Evolutionary conservation across 2,113 vertebrate genomes (phyloP), one percentile per base, ranked within the genome.

Genomic region (Tringa solitaria): DNA sequence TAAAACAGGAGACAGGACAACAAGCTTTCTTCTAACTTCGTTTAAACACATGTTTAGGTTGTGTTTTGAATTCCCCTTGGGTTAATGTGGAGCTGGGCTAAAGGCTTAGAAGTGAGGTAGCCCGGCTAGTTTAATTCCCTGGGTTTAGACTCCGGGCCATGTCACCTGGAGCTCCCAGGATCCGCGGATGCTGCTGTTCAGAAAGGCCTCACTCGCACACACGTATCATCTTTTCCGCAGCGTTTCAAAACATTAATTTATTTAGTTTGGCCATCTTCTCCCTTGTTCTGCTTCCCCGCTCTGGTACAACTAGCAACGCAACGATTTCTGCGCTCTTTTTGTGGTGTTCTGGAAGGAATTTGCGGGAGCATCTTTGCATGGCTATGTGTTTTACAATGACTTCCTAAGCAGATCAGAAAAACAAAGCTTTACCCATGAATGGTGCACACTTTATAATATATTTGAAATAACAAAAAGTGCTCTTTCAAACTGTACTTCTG

Each of bases 1-100:
- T 98, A 98, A 97, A 98, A 97, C 70, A 95, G 96, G 94, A 98
- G 97, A 97, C 63, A 1, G 76, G 94, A 96, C 95, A 97, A 91
- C 37, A 90, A 96, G 91, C 89, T 98, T 98, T 98, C 97, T 97
- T 97, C 97, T 97, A 95, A 96, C 85, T 96, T 96, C 13, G 85
- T 97, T 97, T 97, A 97, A 98, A 97, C 90, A 95, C 57, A 97
- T 95, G 86, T 97, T 98, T 95, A 94, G 61, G 70, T 93, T 97
- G 87, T 96, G 83, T 93, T 97, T 94, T 94, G 93, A 97, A 96
- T 97, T 97, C 89, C 94, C 89, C 90, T 68, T 92, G 93, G 93
- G 81, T 90, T 97, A 97, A 94, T 87, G 80, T 59, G 80, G 96
- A 80, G 80, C 90, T 93, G 89, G 97, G 81, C 85, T 95, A 73